phyloP scores from a whole-genome alignment of 2,888 invertebrate species.

The Phortica okadai region DNA sequence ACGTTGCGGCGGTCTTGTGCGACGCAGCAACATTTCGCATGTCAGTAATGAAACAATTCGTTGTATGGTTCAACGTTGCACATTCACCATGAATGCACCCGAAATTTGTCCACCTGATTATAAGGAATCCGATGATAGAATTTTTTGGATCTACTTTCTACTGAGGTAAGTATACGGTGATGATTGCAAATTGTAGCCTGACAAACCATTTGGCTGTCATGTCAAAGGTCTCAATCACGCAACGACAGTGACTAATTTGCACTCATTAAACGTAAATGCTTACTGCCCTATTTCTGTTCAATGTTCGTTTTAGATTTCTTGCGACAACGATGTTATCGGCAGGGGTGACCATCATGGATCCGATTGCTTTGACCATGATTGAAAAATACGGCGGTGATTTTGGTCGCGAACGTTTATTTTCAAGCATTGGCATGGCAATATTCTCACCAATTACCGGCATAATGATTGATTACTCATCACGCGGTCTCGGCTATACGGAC shows the following conservation, averaged over 20 bases:
- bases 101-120: constrained; percentile 88
- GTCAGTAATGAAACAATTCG: constrained; percentile 81
- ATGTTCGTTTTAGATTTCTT: constrained; percentile 79
- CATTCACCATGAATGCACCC: constrained; percentile 85
- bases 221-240: not conserved
- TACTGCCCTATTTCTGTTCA: not conserved
- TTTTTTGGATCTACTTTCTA: constrained; percentile 90
- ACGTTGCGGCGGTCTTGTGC: constrained; percentile 85
- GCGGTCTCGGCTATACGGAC: constrained; percentile 84
- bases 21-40: constrained; percentile 82
- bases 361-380: constrained; percentile 90
- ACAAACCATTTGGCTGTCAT: constrained; percentile 9
- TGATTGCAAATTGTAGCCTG: not conserved
- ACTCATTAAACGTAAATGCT: constrained; percentile 13
- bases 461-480: constrained; percentile 82
- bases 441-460: constrained; percentile 88
- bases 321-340: constrained; percentile 89
- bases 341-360: constrained; percentile 92
- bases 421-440: constrained; percentile 89
- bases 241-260: constrained; percentile 8
- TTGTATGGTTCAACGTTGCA: constrained; percentile 87
- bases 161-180: constrained; percentile 74
- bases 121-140: constrained; percentile 85
- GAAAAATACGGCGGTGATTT: constrained; percentile 90
- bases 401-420: constrained; percentile 87